These are phyloP conservation scores for Steinernema feltiae DNA, from an alignment of 1,140 invertebrate genomes.

Conservation along the genomic window DNA sequence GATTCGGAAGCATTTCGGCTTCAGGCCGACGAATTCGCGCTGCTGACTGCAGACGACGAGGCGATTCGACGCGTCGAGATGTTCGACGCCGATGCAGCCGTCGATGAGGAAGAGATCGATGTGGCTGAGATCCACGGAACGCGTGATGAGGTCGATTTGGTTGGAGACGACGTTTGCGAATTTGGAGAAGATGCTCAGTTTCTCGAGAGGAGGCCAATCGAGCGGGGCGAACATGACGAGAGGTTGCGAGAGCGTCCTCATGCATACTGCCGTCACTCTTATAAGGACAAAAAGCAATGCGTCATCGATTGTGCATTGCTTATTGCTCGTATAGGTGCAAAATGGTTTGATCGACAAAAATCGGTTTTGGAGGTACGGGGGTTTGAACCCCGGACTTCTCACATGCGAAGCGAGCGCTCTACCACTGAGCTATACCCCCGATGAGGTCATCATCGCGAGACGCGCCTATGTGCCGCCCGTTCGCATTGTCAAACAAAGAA, in stretches of 20 bases:
- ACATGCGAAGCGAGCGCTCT: conserved; percentile 32
- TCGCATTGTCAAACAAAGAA: not conserved
- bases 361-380: conserved; percentile 7
- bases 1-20: not conserved
- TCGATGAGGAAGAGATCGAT: not conserved
- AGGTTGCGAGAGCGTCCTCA: no score
- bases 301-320: no score
- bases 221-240: no score
- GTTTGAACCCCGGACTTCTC: conserved; percentile 30
- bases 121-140: not conserved
- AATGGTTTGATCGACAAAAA: not conserved
- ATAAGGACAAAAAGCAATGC: no score
- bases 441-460: not conserved
- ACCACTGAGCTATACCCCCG: conserved; percentile 31
- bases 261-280: no score
- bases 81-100: not conserved
- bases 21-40: not conserved
- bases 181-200: not conserved
- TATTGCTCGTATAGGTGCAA: no score
- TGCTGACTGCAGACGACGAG: not conserved
- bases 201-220: no score
- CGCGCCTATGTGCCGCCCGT: no score
- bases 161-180: not conserved
- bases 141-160: not conserved
- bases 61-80: not conserved